phyloP scores from a whole-genome alignment of 92 coral and sea anemone genomes.

The Porites rus region DNA sequence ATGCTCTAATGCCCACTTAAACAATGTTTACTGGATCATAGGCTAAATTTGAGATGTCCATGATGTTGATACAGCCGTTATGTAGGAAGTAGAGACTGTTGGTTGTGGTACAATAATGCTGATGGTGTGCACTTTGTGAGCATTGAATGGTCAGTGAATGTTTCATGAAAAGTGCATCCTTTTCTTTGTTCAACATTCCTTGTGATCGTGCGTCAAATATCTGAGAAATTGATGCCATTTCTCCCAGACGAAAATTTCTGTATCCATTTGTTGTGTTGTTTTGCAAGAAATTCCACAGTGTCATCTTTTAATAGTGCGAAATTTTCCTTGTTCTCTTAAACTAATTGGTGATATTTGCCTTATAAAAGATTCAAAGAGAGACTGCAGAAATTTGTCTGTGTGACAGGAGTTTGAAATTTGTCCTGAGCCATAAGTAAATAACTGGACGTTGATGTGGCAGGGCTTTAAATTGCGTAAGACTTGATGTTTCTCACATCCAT shows the following conservation, averaged over 20 bases:
- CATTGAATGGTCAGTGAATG: constrained; percentile 11
- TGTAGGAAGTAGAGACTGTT: not conserved
- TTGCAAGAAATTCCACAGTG: not conserved
- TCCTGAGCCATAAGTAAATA: constrained; percentile 1
- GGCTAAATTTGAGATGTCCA: not conserved
- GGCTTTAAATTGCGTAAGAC: not conserved
- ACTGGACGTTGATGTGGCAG: not conserved
- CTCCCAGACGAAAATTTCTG: too few species aligned
- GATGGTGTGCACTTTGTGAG: constrained; percentile 9
- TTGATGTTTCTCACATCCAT: not conserved
- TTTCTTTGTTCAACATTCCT: not conserved
- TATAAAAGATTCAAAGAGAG: constrained; percentile 3
- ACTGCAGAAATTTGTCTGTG: constrained; percentile 10
- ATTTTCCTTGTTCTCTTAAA: not conserved
- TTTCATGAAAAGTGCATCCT: not conserved
- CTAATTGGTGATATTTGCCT: not conserved
- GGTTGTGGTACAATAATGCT: not conserved
- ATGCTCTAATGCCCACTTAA: too few species aligned
- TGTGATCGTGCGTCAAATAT: not conserved
- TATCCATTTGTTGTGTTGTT: not conserved
- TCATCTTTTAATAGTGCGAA: not conserved
- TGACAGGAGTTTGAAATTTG: constrained; percentile 7
- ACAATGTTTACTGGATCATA: not conserved
- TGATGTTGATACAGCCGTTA: not conserved
- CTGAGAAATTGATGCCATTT: too few species aligned